phyloP scores from a whole-genome alignment of 2,888 invertebrate species.

The Meandrusa payeni region DNA sequence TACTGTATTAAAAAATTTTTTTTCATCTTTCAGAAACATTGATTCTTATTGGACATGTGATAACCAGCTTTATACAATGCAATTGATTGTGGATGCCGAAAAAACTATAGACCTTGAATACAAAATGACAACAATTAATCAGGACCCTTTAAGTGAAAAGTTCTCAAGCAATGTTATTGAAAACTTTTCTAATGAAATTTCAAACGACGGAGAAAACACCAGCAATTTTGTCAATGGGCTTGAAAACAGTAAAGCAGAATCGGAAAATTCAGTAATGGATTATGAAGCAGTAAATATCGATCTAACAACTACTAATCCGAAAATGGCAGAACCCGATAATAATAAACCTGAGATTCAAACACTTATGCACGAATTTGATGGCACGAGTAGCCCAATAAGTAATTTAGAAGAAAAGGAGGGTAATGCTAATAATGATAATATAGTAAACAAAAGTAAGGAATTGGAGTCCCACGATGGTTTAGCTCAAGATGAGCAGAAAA shows the following conservation, averaged over 20 bases:
- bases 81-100: constrained; percentile 62
- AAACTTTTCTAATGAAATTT: constrained; percentile 35
- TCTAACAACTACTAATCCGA: neutral
- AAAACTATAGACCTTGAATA: constrained; percentile 42
- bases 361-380: too few relatives aligned
- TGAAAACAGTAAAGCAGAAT: neutral
- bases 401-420: constrained; percentile 21
- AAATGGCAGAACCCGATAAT: constrained; percentile 1
- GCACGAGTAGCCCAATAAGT: constrained; percentile 13
- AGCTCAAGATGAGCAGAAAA: neutral
- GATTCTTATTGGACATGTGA: constrained; percentile 13
- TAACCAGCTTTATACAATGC: constrained; percentile 49
- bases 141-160: constrained; percentile 42
- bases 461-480: neutral
- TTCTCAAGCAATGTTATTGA: constrained; percentile 35
- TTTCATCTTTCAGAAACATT: constrained; percentile 42
- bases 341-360: too few relatives aligned
- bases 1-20: too few relatives aligned
- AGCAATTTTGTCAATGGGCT: neutral
- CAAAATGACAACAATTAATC: constrained; percentile 55
- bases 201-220: constrained; percentile 34
- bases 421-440: neutral
- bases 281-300: neutral
- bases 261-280: constrained; percentile 33
- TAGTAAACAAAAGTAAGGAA: neutral